Evolutionary conservation across 2,113 vertebrate species (phyloP), one percentile per base, ranked within the genome.

Genomic region (Vicugna pacos): DNA sequence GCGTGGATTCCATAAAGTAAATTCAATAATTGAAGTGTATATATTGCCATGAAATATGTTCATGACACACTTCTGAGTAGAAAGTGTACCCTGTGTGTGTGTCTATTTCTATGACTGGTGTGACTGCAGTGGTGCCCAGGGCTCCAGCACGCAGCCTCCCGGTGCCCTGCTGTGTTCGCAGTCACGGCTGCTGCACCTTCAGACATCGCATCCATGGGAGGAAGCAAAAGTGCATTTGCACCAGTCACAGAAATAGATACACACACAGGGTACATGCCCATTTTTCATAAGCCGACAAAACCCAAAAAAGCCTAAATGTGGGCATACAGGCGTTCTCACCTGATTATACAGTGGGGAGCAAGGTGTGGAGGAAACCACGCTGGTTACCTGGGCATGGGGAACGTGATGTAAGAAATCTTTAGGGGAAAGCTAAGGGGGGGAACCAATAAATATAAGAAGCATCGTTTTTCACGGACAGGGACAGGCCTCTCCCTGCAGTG

Each of bases 331-430:
- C 14, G 20, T 1, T 26, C 5, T 9, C 14, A 3, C 19, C 3
- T 28, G 50, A 58, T 28, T 26, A 17, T 6, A 13, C 0, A 12
- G 15, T 0, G 1, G 52, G 52, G 28, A 28, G 65, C 24, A 26
- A 26, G 30, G 50, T 13, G 20, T 67, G 20, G 30, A 14, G 22
- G 28, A 13, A 65, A 6, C 32, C 15, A 17, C 2, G 4, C 0
- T 35, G 11, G n/a, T 24, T 19, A 16, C 17, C 50, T 26, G 50
- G 77, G 60, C 8, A 0, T 1, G 20, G 1, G 62, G 35, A 42
- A 20, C 6, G 8, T 0, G 14, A 46, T 22, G 3, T 6, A 38
- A 26, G 50, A 11, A 42, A 22, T 24, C 16, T 3, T 5, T 46
- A 20, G 6, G 52, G 22, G 50, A 86, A 9, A n/a, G 42, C 50